Base-by-base conservation (phyloP, 2,888 invertebrate genomes). In the Drosophila macrothrix region DNA sequence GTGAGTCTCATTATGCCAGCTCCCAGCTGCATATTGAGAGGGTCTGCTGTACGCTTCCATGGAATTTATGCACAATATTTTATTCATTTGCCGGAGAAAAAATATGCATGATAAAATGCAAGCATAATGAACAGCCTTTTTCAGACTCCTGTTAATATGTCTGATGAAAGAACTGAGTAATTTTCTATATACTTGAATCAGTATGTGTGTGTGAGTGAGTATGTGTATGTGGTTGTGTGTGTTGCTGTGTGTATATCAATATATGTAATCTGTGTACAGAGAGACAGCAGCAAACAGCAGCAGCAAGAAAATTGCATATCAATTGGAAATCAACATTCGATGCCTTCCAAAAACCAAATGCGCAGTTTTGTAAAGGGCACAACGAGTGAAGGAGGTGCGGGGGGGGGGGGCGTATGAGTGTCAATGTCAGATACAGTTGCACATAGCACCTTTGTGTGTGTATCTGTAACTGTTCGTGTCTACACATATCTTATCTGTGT, bases 341-440 rank as follows among this genome's bases (percentile, higher is more conserved):
- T 39, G 81, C 69, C 70, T 65, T 65, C 56, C 71, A 60, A 78
- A 83, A 83, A 74, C 73, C 69, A 81, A 85, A 76, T 85, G 88
- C 85, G 85, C 88, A 85, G 84, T 80, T 76, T 67, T 39, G 49
- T 56, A 56, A 61, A 52, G 25, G 29, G n/a, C 29, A 29, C 31
- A 39, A 39, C 3, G 10, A 37, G 31, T 9, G 41, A 25, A 0
- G 22, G 22, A 4, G 35, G 41, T 28, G 10, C 25, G 19, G 4
- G 2, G 16, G 29, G 28, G 19, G 4, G 2, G 16, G 29, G 28
- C 46, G 12, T 16, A 14, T 25, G 33, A 52, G 50, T 63, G 63
- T 54, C 64, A 67, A 63, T 67, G 61, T 52, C 60, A 73, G 39
- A 28, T 66, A 76, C 78, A 76, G 73, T 63, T 78, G 78, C 76